Percentiles rank a stretch among this genome's conserved stretches.
These are phyloP conservation scores for Trichopria drosophilae DNA, from an alignment of 2,888 invertebrate genomes.

Conservation along the genomic window DNA sequence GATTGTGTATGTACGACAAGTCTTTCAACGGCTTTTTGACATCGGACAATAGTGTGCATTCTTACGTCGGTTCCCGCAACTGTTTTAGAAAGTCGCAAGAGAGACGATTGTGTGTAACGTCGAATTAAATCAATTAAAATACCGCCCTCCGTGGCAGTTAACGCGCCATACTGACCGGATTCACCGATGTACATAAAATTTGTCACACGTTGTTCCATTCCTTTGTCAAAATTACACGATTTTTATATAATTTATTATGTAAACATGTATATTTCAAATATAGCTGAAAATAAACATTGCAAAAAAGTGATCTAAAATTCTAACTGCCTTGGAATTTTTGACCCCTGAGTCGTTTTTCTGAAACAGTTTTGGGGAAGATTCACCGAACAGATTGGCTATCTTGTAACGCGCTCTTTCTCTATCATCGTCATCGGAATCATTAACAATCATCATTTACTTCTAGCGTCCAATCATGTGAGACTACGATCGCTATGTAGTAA, in stretches of 20 bases:
- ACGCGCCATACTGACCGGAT: slow-evolving; percentile 48
- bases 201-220: slow-evolving; percentile 47
- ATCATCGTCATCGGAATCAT: too few species aligned
- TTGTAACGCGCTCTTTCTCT: too few species aligned
- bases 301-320: slow-evolving; percentile 49
- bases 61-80: slow-evolving; percentile 55
- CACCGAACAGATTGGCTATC: slow-evolving; percentile 28
- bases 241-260: slow-evolving; percentile 58
- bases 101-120: too few species aligned
- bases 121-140: too few species aligned
- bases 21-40: too few species aligned
- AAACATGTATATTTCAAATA: slow-evolving; percentile 58
- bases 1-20: too few species aligned
- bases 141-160: too few species aligned
- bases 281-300: slow-evolving; percentile 56
- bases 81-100: slow-evolving; percentile 56
- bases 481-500: slow-evolving; percentile 47
- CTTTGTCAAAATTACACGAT: slow-evolving; percentile 56
- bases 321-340: slow-evolving; percentile 49
- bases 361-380: slow-evolving; percentile 58
- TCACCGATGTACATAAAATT: slow-evolving; percentile 55
- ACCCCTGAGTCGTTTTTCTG: slow-evolving; percentile 53
- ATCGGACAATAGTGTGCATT: too few species aligned
- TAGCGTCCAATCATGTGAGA: slow-evolving; percentile 34
- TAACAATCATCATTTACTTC: too few species aligned